Evolutionary conservation across 2,888 invertebrate species (phyloP).

Genomic region (Orthosia gothica): DNA sequence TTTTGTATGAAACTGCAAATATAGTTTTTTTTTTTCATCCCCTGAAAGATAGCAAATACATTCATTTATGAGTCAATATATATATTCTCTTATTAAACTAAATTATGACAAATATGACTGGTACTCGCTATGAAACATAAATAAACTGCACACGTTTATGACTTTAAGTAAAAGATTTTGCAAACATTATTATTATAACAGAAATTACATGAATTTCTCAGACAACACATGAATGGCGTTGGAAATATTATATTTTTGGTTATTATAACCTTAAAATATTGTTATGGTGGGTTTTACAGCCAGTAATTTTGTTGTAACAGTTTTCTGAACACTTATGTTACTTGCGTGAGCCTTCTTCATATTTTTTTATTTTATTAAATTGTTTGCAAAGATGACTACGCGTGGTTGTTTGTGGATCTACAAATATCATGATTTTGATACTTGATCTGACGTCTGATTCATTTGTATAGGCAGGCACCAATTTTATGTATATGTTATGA

Average conservation of each 20-base stretch:
- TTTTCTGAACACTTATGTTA: conserved; percentile 12
- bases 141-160: conserved; percentile 11
- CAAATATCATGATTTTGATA: conserved; percentile 4
- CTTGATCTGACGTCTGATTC: background rate
- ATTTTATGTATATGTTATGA: too few species aligned
- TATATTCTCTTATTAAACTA: background rate
- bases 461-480: too few species aligned
- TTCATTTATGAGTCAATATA: background rate
- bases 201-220: conserved; percentile 14
- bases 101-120: background rate
- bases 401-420: background rate
- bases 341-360: conserved; percentile 2
- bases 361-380: conserved; percentile 9
- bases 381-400: background rate
- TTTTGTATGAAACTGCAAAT: background rate
- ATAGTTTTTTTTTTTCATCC: background rate
- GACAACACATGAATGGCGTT: background rate
- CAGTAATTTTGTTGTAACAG: conserved; percentile 22
- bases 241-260: conserved; percentile 29
- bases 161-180: background rate
- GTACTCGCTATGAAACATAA: background rate
- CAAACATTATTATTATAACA: conserved; percentile 6
- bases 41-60: background rate
- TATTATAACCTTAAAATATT: conserved; percentile 27
- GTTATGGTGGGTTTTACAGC: conserved; percentile 28